Conservation (phyloP, 2,113 vertebrate species). For the Sphaerodactylus townsendi region DNA sequence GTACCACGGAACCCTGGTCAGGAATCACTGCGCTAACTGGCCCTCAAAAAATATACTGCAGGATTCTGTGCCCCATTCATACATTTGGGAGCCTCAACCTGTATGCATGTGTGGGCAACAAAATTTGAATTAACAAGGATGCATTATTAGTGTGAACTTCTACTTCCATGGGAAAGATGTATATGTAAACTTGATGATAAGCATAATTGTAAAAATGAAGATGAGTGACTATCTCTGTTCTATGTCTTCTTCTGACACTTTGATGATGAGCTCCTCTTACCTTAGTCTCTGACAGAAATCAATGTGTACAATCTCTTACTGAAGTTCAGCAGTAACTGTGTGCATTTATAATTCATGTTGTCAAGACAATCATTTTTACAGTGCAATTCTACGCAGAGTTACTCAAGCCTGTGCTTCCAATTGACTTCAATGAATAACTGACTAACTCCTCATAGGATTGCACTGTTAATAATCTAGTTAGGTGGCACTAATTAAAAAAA, state of each 20-base stretch:
- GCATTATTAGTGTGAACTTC: neutral
- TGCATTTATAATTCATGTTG: conserved; percentile 27
- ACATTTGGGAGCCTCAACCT: neutral
- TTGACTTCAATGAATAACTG: no score
- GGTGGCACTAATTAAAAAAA: conserved; percentile 25
- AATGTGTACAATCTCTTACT: neutral
- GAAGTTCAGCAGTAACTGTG: neutral
- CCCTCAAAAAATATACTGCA: neutral
- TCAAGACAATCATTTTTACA: neutral
- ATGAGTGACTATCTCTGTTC: no score
- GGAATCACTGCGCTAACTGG: neutral
- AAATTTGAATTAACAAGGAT: neutral
- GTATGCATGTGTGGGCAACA: neutral
- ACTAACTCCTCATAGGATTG: no score
- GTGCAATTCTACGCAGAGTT: no score
- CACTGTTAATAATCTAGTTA: conserved; percentile 1
- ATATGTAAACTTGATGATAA: neutral
- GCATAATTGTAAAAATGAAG: neutral
- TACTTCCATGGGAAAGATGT: neutral
- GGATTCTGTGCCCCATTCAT: neutral
- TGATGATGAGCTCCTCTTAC: neutral
- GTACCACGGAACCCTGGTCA: no score
- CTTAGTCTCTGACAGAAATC: neutral
- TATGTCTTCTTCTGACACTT: no score
- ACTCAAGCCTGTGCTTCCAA: no score